Percentiles rank a stretch among this genome's conserved stretches.
phyloP scores from a whole-genome alignment of 2,797 vertebrate genomes.

The Pangasius krempfi region DNA sequence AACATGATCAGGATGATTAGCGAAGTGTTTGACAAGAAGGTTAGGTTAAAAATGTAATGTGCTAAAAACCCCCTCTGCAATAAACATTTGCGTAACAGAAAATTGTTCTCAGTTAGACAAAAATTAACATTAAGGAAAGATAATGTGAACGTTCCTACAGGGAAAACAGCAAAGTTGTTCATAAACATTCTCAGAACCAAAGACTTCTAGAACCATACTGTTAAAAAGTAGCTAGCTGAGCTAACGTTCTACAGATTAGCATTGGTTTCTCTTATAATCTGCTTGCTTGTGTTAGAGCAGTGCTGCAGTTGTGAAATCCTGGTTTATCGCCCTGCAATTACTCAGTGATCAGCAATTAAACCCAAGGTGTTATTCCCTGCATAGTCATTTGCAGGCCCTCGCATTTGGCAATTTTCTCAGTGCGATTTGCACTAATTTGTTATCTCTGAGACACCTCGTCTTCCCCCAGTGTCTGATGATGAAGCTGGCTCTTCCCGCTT shows the following conservation, averaged over 20 bases:
- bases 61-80: not conserved
- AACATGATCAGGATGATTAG: not conserved
- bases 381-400: constrained; percentile 11
- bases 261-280: not conserved
- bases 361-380: not conserved
- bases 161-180: not conserved
- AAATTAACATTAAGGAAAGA: not conserved
- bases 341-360: constrained; percentile 4
- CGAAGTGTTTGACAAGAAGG: not conserved
- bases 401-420: not conserved
- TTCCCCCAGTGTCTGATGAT: constrained; percentile 40
- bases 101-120: not conserved
- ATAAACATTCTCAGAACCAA: not conserved
- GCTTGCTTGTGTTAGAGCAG: not conserved
- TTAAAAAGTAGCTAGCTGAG: not conserved
- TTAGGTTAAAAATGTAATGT: not conserved
- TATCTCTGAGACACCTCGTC: constrained; percentile 46
- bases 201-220: not conserved
- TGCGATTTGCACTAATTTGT: constrained; percentile 23
- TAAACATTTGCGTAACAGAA: not conserved
- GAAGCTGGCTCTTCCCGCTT: constrained; percentile 18
- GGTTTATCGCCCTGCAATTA: constrained; percentile 7
- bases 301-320: not conserved
- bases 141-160: not conserved
- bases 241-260: not conserved